A percentile compares a stretch with the other conserved stretches of the same genome.
Evolutionary conservation across 2,113 vertebrate genomes (phyloP).

Genomic region (Heterotilapia buettikoferi): DNA sequence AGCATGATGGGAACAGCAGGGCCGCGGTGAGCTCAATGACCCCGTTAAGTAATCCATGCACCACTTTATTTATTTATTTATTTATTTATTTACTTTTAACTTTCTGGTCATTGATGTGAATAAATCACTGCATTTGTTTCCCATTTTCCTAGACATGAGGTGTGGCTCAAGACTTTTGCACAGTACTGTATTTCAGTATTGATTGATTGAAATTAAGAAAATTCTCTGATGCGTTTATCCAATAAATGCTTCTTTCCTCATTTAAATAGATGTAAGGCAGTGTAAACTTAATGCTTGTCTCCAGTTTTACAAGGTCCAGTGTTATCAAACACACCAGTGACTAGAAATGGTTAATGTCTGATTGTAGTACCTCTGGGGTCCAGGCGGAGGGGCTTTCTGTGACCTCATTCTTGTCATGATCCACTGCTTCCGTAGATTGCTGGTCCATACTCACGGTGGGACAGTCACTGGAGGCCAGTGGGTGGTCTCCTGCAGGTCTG

Average conservation of each 20-base stretch:
- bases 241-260: background rate
- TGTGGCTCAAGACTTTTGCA: background rate
- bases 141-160: background rate
- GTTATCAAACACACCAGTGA: background rate
- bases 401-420: constrained; percentile 67
- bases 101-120: background rate
- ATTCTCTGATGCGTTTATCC: background rate
- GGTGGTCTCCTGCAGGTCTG: background rate
- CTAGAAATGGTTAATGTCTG: background rate
- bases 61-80: background rate
- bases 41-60: background rate
- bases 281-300: background rate
- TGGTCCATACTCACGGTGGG: constrained; percentile 1
- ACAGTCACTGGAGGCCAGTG: constrained; percentile 8
- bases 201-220: background rate
- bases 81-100: background rate
- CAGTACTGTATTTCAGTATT: background rate
- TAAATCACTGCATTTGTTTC: background rate
- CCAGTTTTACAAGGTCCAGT: background rate
- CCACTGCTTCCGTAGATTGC: constrained; percentile 58
- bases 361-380: constrained; percentile 82
- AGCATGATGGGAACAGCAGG: constrained; percentile 22
- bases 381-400: constrained; percentile 81
- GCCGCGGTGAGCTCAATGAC: background rate
- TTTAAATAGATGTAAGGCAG: background rate